Percentiles rank a stretch among this genome's conserved stretches.
phyloP scores from a whole-genome alignment of 2,797 vertebrate genomes.

The Ficedula albicollis region DNA sequence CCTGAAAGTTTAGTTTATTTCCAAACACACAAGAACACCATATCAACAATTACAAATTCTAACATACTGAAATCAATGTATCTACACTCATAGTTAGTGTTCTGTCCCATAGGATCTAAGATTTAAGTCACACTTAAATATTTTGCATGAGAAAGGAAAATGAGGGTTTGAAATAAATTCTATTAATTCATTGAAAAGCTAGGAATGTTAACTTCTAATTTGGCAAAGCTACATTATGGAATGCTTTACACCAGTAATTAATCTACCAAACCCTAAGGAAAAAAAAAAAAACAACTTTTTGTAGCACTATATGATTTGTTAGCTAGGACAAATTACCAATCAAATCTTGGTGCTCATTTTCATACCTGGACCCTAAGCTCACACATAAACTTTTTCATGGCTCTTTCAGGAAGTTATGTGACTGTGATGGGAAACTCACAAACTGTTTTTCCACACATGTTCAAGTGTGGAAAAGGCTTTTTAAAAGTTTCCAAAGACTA shows the following conservation, averaged over 20 bases:
- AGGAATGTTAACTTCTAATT: not conserved
- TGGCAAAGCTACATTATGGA: not conserved
- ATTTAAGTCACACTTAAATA: not conserved
- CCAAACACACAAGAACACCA: not conserved
- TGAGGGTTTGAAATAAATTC: not conserved
- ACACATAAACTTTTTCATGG: not conserved
- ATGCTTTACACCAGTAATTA: not conserved
- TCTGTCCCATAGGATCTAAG: not conserved
- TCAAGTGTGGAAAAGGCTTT: not conserved
- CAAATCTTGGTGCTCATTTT: not conserved
- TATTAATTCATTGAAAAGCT: not conserved
- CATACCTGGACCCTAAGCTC: not conserved
- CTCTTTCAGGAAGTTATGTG: not conserved
- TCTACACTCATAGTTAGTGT: not conserved
- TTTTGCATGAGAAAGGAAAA: not conserved
- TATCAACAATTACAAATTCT: not conserved
- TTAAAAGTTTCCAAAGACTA: not conserved
- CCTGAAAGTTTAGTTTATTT: slow-evolving; percentile 6
- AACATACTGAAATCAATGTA: not conserved
- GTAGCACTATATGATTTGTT: not conserved
- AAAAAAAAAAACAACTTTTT: not conserved
- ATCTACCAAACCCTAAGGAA: not conserved
- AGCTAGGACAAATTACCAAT: not conserved
- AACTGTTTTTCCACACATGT: not conserved
- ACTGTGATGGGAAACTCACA: not conserved